Evolutionary conservation across 2,113 vertebrate species (phyloP).

Genomic region (Chauna torquata): DNA sequence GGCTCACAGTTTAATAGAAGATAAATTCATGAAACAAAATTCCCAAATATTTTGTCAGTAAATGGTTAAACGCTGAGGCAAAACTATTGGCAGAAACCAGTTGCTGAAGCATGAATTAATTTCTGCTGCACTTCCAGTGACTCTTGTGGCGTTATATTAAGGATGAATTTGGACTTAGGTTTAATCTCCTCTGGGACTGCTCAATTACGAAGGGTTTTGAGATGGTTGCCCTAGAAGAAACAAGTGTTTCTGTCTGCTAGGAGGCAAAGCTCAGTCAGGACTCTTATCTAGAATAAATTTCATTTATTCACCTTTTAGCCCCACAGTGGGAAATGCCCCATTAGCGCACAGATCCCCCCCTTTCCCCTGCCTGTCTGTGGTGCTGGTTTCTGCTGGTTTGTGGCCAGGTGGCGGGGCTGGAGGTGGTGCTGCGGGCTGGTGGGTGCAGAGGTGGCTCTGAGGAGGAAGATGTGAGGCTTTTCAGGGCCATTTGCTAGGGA

Average conservation of each 20-base stretch:
- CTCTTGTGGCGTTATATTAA: neutral
- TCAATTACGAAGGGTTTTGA: neutral
- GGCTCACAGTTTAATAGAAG: neutral
- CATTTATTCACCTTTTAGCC: neutral
- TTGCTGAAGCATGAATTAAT: slow-evolving; percentile 15
- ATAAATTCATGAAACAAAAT: neutral
- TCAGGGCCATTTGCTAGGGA: neutral
- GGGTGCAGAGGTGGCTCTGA: neutral
- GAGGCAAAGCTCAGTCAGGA: neutral
- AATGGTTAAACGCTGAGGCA: slow-evolving; percentile 1
- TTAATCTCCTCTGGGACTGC: slow-evolving; percentile 2
- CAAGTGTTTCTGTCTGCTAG: neutral
- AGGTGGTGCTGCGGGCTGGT: neutral
- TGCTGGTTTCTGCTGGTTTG: neutral
- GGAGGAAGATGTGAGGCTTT: neutral
- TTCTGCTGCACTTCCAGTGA: neutral
- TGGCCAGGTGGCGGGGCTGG: neutral
- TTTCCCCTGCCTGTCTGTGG: neutral
- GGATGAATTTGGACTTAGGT: slow-evolving; percentile 20
- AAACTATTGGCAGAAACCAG: neutral
- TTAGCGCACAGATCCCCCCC: neutral
- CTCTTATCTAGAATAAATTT: neutral
- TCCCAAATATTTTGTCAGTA: neutral
- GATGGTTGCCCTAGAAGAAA: neutral
- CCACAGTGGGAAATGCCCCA: neutral